Conservation (phyloP, 2,113 vertebrate species). For the Cettia cetti region DNA sequence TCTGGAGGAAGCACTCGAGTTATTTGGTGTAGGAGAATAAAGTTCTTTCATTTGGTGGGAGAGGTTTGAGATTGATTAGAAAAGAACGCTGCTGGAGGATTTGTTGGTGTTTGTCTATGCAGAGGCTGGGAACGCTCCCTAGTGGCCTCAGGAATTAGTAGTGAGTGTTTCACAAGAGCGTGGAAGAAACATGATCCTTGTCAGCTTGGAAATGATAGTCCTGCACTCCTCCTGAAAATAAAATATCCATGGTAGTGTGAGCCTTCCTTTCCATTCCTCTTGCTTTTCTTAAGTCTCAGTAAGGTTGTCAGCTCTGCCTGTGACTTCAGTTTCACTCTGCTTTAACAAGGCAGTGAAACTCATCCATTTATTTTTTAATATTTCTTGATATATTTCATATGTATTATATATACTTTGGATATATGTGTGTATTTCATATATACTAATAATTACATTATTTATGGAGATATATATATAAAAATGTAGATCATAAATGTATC, state of each 20-base stretch:
- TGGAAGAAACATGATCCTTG: not conserved
- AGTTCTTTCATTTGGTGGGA: not conserved
- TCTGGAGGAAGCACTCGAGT: not conserved
- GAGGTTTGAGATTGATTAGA: not conserved
- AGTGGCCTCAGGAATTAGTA: conserved; percentile 14
- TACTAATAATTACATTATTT: not conserved
- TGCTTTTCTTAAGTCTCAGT: not conserved
- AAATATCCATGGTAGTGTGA: not conserved
- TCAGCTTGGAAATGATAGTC: not conserved
- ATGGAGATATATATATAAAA: too few relatives aligned
- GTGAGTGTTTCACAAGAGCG: not conserved
- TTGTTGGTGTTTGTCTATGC: not conserved
- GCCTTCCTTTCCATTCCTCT: not conserved
- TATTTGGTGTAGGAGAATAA: not conserved
- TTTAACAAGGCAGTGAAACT: not conserved
- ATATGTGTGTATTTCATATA: not conserved
- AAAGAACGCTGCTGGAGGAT: not conserved
- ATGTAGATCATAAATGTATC: not conserved
- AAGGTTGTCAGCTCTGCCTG: not conserved
- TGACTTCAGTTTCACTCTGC: not conserved
- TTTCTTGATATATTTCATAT: not conserved
- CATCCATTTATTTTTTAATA: fast-evolving
- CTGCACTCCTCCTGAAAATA: not conserved
- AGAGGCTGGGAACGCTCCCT: conserved; percentile 54
- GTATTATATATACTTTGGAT: not conserved